A percentile compares a stretch with the other conserved stretches of the same genome.
phyloP scores from a whole-genome alignment of 2,113 vertebrate genomes.

The Gavia stellata region DNA sequence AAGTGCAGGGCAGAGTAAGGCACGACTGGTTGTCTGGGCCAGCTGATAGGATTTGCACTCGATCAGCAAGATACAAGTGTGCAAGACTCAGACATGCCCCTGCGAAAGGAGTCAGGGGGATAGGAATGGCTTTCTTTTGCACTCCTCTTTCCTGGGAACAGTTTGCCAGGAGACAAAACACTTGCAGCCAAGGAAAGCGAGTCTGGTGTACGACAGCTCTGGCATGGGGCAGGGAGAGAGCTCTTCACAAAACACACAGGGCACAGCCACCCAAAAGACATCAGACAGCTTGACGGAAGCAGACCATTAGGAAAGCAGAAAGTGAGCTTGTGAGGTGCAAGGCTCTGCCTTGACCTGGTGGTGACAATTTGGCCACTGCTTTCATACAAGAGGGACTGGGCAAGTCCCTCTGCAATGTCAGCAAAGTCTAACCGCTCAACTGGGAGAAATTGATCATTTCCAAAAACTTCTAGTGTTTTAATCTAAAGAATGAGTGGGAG shows the following conservation, averaged over 20 bases:
- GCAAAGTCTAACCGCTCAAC: accelerated
- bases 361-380: not conserved
- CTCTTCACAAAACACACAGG: not conserved
- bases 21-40: not conserved
- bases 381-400: not conserved
- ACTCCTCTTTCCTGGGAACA: not conserved
- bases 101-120: not conserved
- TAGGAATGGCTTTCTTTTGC: not conserved
- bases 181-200: not conserved
- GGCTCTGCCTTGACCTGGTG: not conserved
- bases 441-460: not conserved
- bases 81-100: not conserved
- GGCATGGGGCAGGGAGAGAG: not conserved
- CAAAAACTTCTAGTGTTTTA: not conserved
- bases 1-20: not conserved
- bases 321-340: not conserved
- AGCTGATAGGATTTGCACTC: not conserved
- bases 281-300: not conserved
- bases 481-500: not conserved
- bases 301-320: not conserved
- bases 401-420: not conserved
- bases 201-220: not conserved
- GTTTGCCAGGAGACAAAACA: not conserved
- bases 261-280: not conserved
- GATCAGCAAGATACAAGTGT: not conserved